Base-by-base conservation (phyloP, 2,888 invertebrate genomes). In the Bellardia pandia region DNA sequence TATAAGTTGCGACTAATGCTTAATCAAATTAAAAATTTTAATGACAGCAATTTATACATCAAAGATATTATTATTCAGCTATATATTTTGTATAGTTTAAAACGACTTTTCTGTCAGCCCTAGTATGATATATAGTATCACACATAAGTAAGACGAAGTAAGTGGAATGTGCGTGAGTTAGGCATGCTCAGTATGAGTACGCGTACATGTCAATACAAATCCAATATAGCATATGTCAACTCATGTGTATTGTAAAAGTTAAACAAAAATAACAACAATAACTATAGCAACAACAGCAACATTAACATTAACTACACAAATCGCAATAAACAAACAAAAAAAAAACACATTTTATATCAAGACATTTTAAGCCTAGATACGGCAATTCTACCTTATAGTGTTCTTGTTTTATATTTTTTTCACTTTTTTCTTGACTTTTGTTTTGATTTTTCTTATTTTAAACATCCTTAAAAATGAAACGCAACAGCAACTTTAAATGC, bases 131-230 rank as follows among this genome's bases (percentile, higher is more conserved):
- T 4, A 14, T 9, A 13, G 62, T 48, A 60, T 14, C 16, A 56
- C 56, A 48, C 58, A 81, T 68, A 78, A 58, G 58, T 40, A 58
- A 45, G 58, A 40, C n/a, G 9, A 40, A 33, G 60, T 45, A 30
- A 69, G 62, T 75, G 74, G 84, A 86, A 88, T 86, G 88, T 86
- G 88, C 83, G 86, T 88, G 88, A 86, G 88, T 79, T 84, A 84
- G 84, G 86, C 81, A 86, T 88, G 85, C 79, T 83, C 85, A 86
- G 79, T 88, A 87, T 87, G 86, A 86, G 88, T 88, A 89, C 86
- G 88, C 89, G 89, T 88, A 89, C 88, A 88, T 88, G 89, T 88
- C 88, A 88, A 88, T 89, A 89, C 89, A 89, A 89, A 88, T 89
- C 79, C 86, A 88, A 85, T 82, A 84, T 62, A 86, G 86, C 86